Evolutionary conservation across 2,888 invertebrate species (phyloP).

Genomic region (Hypomecis atomaria): DNA sequence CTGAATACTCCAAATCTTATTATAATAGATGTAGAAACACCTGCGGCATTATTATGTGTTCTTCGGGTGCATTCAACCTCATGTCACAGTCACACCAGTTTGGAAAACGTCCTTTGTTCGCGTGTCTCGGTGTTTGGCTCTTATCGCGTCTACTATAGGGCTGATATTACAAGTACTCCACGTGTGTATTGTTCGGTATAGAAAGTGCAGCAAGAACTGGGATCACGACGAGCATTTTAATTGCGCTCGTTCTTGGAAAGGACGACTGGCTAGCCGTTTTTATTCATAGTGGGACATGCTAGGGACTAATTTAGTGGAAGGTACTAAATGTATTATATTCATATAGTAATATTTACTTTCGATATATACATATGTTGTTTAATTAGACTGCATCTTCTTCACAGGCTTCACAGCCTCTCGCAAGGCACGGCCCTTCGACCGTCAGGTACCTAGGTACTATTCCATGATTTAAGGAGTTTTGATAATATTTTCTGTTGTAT

Average conservation of each 20-base stretch:
- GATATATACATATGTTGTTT: too few relatives aligned
- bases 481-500: not conserved
- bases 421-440: not conserved
- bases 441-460: too few relatives aligned
- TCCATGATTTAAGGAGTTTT: conserved; percentile 10
- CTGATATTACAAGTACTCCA: conserved; percentile 41
- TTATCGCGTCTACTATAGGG: conserved; percentile 46
- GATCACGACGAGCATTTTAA: conserved; percentile 68
- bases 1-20: conserved; percentile 3
- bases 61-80: conserved; percentile 27
- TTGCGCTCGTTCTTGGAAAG: conserved; percentile 50
- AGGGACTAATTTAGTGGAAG: not conserved
- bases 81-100: conserved; percentile 38
- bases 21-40: conserved; percentile 9
- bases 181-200: conserved; percentile 60
- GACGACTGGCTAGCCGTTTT: conserved; percentile 29
- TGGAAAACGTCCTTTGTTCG: conserved; percentile 32
- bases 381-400: too few relatives aligned
- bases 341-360: conserved; percentile 4
- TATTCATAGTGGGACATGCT: not conserved
- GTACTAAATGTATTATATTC: not conserved
- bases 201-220: conserved; percentile 67
- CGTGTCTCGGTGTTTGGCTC: conserved; percentile 43
- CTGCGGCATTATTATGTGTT: conserved; percentile 13
- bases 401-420: not conserved